Evolutionary conservation across 1,140 invertebrate genomes (phyloP).

Genomic region (Hesperophylax magnus): DNA sequence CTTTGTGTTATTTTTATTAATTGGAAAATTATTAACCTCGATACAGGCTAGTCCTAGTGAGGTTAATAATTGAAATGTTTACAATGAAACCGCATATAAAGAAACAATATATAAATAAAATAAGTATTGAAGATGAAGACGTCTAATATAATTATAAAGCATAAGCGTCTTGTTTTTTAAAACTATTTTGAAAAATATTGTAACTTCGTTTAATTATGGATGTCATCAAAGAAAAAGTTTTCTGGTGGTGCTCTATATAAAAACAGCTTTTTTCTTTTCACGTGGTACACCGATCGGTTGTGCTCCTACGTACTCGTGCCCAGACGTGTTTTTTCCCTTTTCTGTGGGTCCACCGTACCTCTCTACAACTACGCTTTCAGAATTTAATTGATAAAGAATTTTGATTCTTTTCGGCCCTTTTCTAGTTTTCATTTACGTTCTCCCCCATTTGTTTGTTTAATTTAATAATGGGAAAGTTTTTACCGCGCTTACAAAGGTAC

Average conservation of each 20-base stretch:
- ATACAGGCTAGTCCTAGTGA: too few species aligned
- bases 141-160: too few species aligned
- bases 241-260: constrained; percentile 32
- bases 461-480: constrained; percentile 56
- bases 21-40: too few species aligned
- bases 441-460: constrained; percentile 57
- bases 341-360: constrained; percentile 29
- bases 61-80: too few species aligned
- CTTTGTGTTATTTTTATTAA: too few species aligned
- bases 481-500: constrained; percentile 23
- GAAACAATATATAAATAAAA: too few species aligned
- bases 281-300: constrained; percentile 49
- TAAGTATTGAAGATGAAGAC: too few species aligned
- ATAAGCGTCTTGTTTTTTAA: too few species aligned
- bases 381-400: constrained; percentile 58
- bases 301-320: constrained; percentile 8
- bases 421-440: constrained; percentile 55
- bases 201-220: too few species aligned
- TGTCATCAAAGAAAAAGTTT: neutral
- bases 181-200: too few species aligned
- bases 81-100: too few species aligned
- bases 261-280: constrained; percentile 49
- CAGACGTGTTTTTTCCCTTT: constrained; percentile 35
- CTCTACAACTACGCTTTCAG: constrained; percentile 45
- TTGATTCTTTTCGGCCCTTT: constrained; percentile 52